A percentile compares a stretch with the other conserved stretches of the same genome.
phyloP scores from a whole-genome alignment of 2,113 vertebrate genomes.

The Pomatorhinus ruficollis region DNA sequence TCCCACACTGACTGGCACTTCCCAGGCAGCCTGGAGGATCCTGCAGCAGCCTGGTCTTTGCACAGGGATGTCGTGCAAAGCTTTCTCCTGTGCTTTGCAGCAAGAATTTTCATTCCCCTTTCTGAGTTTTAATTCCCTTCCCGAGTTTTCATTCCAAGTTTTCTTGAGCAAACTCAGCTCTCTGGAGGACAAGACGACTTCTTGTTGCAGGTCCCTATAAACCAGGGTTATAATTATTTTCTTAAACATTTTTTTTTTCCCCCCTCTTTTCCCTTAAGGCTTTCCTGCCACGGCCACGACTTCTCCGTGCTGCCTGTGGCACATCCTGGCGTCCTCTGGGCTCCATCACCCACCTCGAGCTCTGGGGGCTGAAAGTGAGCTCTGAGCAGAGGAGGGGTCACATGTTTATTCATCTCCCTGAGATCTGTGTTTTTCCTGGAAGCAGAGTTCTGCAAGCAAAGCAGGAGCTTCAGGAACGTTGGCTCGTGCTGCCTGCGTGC shows the following conservation, averaged over 20 bases:
- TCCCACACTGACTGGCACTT: not conserved
- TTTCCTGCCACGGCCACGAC: not conserved
- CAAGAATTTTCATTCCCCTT: not conserved
- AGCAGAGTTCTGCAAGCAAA: slow-evolving; percentile 29
- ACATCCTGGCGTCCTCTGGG: not conserved
- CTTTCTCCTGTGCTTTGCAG: not conserved
- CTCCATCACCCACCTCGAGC: not conserved
- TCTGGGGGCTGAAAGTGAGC: not conserved
- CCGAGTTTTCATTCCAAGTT: not conserved
- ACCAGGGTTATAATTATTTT: not conserved
- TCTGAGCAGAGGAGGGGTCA: not conserved
- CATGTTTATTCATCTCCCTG: not conserved
- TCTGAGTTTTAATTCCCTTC: not conserved
- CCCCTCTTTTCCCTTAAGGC: not conserved
- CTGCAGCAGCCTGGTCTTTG: fast-evolving
- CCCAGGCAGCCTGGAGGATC: not conserved
- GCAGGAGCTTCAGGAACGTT: slow-evolving; percentile 30
- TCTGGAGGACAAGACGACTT: not conserved
- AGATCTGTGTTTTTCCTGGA: slow-evolving; percentile 35
- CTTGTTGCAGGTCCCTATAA: not conserved
- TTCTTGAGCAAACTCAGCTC: not conserved
- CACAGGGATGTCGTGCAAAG: not conserved
- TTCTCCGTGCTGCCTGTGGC: not conserved
- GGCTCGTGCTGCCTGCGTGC: not conserved
- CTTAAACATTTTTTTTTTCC: not conserved